Percentiles rank a stretch among this genome's conserved stretches.
phyloP scores from a whole-genome alignment of 2,113 vertebrate species.

The Trinectes maculatus region DNA sequence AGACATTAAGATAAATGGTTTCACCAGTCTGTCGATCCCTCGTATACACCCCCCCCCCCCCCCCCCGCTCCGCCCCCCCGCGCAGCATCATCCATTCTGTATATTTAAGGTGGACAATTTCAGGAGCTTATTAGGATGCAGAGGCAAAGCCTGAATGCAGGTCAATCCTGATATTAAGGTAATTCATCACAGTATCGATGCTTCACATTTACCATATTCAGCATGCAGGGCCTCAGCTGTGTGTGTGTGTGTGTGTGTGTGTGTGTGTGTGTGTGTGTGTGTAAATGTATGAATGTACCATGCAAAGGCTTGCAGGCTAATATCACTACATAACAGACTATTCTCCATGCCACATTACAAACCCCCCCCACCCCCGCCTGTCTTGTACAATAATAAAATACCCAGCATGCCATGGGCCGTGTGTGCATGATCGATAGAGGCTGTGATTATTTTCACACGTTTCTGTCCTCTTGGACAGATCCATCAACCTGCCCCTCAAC shows the following conservation, averaged over 20 bases:
- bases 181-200: conserved; percentile 64
- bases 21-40: neutral
- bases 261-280: neutral
- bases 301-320: conserved; percentile 32
- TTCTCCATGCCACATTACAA: conserved; percentile 62
- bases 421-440: conserved; percentile 30
- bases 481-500: conserved; percentile 24
- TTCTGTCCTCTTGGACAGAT: conserved; percentile 36
- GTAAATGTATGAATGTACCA: neutral
- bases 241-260: neutral
- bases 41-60: neutral
- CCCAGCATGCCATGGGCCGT: conserved; percentile 19
- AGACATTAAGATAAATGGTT: conserved; percentile 3
- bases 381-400: conserved; percentile 41
- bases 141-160: conserved; percentile 34
- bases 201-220: conserved; percentile 25
- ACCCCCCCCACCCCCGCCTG: conserved; percentile 2
- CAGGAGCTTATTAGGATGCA: conserved; percentile 45
- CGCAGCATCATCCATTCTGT: conserved; percentile 15
- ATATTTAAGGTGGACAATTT: conserved; percentile 51
- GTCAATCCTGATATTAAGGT: conserved; percentile 63
- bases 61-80: neutral
- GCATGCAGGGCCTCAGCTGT: conserved; percentile 16
- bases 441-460: conserved; percentile 51
- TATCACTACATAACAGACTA: conserved; percentile 58